These are phyloP conservation scores for Drosophila meridiana DNA, from an alignment of 2,888 invertebrate genomes.

Conservation along the genomic window DNA sequence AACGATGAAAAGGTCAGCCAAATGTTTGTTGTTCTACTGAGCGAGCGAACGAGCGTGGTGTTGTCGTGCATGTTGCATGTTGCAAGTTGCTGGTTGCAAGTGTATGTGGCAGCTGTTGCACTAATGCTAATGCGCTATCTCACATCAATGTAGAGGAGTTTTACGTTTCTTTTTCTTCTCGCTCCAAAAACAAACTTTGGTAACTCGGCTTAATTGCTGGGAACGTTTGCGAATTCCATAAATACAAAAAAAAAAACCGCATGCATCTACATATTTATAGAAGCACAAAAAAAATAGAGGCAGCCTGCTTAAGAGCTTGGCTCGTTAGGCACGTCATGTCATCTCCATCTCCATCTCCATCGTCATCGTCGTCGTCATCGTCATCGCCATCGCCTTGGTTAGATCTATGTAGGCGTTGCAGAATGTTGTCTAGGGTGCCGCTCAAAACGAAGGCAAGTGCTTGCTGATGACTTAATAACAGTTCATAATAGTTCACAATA, in stretches of 20 bases:
- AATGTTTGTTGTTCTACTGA: slow-evolving; percentile 76
- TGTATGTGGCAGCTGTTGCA: slow-evolving; percentile 48
- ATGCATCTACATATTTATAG: slow-evolving; percentile 42
- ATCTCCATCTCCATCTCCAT: neutral
- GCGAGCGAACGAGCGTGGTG: slow-evolving; percentile 36
- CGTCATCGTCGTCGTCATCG: slow-evolving; percentile 27
- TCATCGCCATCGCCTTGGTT: slow-evolving; percentile 22
- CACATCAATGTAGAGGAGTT: slow-evolving; percentile 71
- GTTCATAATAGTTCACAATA: slow-evolving; percentile 13
- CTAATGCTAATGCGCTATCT: slow-evolving; percentile 49
- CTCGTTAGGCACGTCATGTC: slow-evolving; percentile 41
- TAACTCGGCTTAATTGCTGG: slow-evolving; percentile 78
- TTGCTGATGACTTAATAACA: slow-evolving; percentile 65
- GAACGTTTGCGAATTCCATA: slow-evolving; percentile 76
- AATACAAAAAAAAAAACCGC: slow-evolving; percentile 32
- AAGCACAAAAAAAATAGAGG: slow-evolving; percentile 15
- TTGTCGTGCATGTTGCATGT: slow-evolving; percentile 70
- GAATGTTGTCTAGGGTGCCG: slow-evolving; percentile 71
- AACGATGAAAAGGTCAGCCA: slow-evolving; percentile 78
- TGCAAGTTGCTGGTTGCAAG: slow-evolving; percentile 61
- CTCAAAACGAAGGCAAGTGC: slow-evolving; percentile 39
- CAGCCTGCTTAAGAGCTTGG: slow-evolving; percentile 36
- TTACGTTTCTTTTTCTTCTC: slow-evolving; percentile 22
- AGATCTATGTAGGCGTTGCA: slow-evolving; percentile 59
- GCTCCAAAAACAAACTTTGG: slow-evolving; percentile 60